Evolutionary conservation across 2,888 invertebrate genomes (phyloP).

Genomic region (Patella depressa): DNA sequence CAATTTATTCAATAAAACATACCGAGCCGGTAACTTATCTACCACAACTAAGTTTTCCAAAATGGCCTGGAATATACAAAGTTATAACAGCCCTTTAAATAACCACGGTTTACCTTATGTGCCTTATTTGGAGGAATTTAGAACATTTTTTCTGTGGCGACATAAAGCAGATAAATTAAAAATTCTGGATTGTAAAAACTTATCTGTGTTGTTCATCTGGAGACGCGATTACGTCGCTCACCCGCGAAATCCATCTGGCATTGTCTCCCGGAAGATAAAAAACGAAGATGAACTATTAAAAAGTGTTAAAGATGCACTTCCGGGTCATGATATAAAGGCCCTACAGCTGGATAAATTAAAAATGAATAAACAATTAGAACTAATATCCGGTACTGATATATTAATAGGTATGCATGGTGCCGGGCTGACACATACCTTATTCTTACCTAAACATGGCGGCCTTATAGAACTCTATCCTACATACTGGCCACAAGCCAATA

Average conservation of each 20-base stretch:
- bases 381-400: constrained; percentile 62
- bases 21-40: constrained; percentile 49
- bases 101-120: constrained; percentile 46
- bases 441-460: constrained; percentile 62
- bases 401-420: constrained; percentile 71
- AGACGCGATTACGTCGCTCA: constrained; percentile 68
- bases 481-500: constrained; percentile 53
- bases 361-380: constrained; percentile 60
- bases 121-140: constrained; percentile 63
- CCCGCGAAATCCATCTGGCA: constrained; percentile 66
- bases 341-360: constrained; percentile 61
- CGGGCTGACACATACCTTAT: constrained; percentile 65
- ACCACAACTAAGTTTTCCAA: constrained; percentile 43
- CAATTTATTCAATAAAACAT: constrained; percentile 59
- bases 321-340: constrained; percentile 47
- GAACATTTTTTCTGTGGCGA: constrained; percentile 59
- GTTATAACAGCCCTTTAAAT: constrained; percentile 65
- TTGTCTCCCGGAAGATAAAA: constrained; percentile 63
- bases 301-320: constrained; percentile 40
- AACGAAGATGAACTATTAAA: constrained; percentile 67
- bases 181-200: constrained; percentile 50
- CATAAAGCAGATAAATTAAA: constrained; percentile 35
- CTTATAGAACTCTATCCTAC: constrained; percentile 65
- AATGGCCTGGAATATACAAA: constrained; percentile 61
- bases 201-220: constrained; percentile 66